Evolutionary conservation across 2,797 vertebrate species (phyloP).

Genomic region (Crax fasciolata): DNA sequence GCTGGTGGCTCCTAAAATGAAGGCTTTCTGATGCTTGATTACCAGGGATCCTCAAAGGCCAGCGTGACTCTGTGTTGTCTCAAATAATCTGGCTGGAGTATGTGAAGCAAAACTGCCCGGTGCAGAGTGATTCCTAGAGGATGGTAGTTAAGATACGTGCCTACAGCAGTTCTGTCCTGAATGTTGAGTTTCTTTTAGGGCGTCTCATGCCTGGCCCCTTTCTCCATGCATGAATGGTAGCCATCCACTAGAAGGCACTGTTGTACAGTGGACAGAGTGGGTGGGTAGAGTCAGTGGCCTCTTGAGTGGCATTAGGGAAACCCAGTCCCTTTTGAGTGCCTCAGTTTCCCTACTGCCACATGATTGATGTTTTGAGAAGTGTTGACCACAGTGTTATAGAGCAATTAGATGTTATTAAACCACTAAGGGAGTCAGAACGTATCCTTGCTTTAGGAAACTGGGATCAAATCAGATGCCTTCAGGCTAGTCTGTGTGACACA

Average conservation of each 20-base stretch:
- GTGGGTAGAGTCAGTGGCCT: neutral
- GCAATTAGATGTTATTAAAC: neutral
- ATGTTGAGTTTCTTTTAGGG: neutral
- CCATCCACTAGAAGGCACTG: conserved; percentile 58
- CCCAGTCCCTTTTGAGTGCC: neutral
- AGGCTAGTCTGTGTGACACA: neutral
- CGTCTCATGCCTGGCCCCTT: neutral
- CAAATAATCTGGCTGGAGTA: neutral
- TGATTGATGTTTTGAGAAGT: neutral
- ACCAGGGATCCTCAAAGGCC: neutral
- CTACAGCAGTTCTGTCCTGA: neutral
- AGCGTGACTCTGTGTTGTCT: neutral
- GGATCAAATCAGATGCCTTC: neutral
- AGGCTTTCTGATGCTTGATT: conserved; percentile 50
- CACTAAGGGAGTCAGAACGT: neutral
- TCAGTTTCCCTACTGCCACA: conserved; percentile 46
- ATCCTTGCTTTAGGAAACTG: neutral
- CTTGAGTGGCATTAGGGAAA: neutral
- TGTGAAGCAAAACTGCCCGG: neutral
- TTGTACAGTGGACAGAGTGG: conserved; percentile 43
- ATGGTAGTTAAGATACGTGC: neutral
- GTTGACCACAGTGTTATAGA: rapidly evolving
- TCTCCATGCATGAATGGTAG: neutral
- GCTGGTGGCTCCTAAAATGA: conserved; percentile 12
- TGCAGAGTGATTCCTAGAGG: neutral